Conservation (phyloP, 2,888 invertebrate genomes). For the Tachystola acroxantha region DNA sequence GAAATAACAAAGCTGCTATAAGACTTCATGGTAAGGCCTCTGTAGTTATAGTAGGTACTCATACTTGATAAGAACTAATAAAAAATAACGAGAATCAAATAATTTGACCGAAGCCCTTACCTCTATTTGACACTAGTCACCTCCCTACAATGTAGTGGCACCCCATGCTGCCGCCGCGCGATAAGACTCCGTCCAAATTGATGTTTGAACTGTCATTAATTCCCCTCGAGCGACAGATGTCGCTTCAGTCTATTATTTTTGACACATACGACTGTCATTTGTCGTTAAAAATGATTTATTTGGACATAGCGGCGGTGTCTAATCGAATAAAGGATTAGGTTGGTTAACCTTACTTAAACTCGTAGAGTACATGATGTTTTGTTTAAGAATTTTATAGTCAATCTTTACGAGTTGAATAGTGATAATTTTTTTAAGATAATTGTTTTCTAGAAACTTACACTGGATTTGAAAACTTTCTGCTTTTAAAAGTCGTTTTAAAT, state of each 20-base stretch:
- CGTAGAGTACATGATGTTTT: neutral
- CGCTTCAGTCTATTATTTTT: slow-evolving; percentile 70
- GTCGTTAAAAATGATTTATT: slow-evolving; percentile 53
- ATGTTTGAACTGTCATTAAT: slow-evolving; percentile 76
- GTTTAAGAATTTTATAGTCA: too few relatives aligned
- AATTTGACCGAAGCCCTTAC: too few relatives aligned
- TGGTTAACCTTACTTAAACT: slow-evolving; percentile 24
- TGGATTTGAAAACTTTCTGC: too few relatives aligned
- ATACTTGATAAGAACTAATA: too few relatives aligned
- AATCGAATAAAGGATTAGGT: slow-evolving; percentile 43
- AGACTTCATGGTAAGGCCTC: too few relatives aligned
- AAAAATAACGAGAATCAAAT: too few relatives aligned
- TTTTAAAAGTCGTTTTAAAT: too few relatives aligned
- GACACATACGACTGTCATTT: slow-evolving; percentile 68
- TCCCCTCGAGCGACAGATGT: slow-evolving; percentile 62
- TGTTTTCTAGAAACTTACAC: too few relatives aligned
- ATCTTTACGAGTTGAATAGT: too few relatives aligned
- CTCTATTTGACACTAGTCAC: slow-evolving; percentile 12
- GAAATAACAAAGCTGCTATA: too few relatives aligned
- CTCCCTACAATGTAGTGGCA: slow-evolving; percentile 35
- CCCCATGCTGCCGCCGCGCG: slow-evolving; percentile 52
- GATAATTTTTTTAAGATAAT: too few relatives aligned
- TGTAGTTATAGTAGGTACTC: too few relatives aligned
- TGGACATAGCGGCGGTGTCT: slow-evolving; percentile 21
- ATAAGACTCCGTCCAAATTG: slow-evolving; percentile 66